Conservation (phyloP, 2,113 vertebrate species). For the Circaetus gallicus region DNA sequence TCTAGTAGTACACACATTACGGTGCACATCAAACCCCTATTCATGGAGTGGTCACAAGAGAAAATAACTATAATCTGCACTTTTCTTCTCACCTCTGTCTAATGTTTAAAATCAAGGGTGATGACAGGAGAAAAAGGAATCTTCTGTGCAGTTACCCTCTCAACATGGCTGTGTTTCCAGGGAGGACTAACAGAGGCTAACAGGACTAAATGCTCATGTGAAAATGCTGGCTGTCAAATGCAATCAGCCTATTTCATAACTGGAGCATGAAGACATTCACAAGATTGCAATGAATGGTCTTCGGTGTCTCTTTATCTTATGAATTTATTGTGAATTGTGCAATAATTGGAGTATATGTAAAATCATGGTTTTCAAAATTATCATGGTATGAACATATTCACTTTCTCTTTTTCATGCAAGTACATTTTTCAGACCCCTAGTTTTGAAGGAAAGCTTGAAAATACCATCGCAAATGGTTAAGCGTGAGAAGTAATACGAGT, state of each 20-base stretch:
- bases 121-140: background rate
- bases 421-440: background rate
- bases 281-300: background rate
- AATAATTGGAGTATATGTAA: background rate
- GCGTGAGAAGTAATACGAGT: background rate
- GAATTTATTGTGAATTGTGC: background rate
- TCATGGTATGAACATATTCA: accelerated
- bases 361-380: background rate
- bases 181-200: background rate
- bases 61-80: background rate
- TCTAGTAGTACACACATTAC: background rate
- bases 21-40: background rate
- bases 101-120: background rate
- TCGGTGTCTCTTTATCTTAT: background rate
- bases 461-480: background rate
- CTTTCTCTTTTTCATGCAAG: background rate
- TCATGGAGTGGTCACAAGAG: background rate
- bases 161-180: background rate
- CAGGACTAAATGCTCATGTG: background rate
- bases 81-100: background rate
- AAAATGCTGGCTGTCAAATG: background rate
- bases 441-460: background rate
- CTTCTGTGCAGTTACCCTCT: background rate
- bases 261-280: background rate
- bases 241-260: background rate